Percentiles rank a stretch among this genome's conserved stretches.
These are phyloP conservation scores for Caranx melampygus DNA, from an alignment of 2,113 vertebrate species.

Conservation along the genomic window DNA sequence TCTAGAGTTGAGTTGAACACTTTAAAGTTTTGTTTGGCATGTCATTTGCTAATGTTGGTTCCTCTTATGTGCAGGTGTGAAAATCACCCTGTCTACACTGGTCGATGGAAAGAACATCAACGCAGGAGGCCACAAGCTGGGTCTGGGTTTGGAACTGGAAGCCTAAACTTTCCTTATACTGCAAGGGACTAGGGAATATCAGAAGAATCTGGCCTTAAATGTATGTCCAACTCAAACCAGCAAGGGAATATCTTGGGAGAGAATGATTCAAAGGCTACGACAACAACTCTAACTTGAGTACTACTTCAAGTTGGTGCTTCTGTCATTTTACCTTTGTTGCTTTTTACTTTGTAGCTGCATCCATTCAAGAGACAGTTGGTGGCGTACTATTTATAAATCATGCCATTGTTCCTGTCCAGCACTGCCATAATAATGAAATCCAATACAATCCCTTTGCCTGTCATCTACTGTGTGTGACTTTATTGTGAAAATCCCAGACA, in stretches of 20 bases:
- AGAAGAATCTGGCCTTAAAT: conserved; percentile 96
- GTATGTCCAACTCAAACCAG: conserved; percentile 93
- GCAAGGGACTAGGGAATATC: conserved; percentile 89
- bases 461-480: conserved; percentile 88
- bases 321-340: conserved; percentile 65
- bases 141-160: conserved; percentile 96
- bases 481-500: conserved; percentile 82
- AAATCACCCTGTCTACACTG: conserved; percentile 94
- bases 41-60: conserved; percentile 1
- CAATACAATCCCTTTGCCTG: conserved; percentile 83
- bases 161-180: conserved; percentile 85
- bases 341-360: conserved; percentile 73
- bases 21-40: background rate
- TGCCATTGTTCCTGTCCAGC: conserved; percentile 88
- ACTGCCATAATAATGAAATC: conserved; percentile 89
- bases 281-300: conserved; percentile 76
- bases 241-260: conserved; percentile 82
- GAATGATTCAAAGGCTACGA: conserved; percentile 87
- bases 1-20: background rate
- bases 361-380: conserved; percentile 78
- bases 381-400: conserved; percentile 86
- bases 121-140: conserved; percentile 97
- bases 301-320: conserved; percentile 60
- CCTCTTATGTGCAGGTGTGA: conserved; percentile 88
- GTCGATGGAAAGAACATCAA: conserved; percentile 98